Conservation (phyloP, 1,140 invertebrate genomes). For the Zaprionus ghesquierei region DNA sequence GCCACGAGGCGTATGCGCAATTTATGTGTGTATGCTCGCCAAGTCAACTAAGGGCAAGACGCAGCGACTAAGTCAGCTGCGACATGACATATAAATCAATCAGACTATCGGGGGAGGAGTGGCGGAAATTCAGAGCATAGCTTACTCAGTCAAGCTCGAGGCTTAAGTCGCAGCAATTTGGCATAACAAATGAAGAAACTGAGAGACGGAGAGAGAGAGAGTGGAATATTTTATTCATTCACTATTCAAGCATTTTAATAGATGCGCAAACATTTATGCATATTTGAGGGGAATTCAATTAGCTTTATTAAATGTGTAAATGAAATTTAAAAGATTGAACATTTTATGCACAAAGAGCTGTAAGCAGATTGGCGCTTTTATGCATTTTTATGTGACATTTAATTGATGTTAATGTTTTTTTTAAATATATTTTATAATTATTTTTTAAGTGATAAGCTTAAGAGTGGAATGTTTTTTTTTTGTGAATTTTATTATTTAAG, state of each 20-base stretch:
- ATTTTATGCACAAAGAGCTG: background rate
- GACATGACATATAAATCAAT: background rate
- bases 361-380: background rate
- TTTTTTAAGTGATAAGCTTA: too few relatives aligned
- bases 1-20: slow-evolving; percentile 33
- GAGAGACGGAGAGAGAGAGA: background rate
- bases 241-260: background rate
- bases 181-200: background rate
- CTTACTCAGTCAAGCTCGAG: background rate
- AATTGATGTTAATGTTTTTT: too few relatives aligned
- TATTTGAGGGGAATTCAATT: background rate
- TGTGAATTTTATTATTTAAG: too few relatives aligned
- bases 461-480: too few relatives aligned
- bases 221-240: background rate
- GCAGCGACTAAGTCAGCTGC: background rate
- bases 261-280: background rate
- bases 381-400: too few relatives aligned
- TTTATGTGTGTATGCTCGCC: slow-evolving; percentile 40
- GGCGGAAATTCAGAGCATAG: background rate
- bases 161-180: background rate
- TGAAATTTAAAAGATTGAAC: background rate
- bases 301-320: background rate
- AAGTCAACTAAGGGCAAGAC: background rate
- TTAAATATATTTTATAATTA: too few relatives aligned
- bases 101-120: background rate